Evolutionary conservation across 2,888 invertebrate genomes (phyloP).

Genomic region (Lasioglossum calceatum): DNA sequence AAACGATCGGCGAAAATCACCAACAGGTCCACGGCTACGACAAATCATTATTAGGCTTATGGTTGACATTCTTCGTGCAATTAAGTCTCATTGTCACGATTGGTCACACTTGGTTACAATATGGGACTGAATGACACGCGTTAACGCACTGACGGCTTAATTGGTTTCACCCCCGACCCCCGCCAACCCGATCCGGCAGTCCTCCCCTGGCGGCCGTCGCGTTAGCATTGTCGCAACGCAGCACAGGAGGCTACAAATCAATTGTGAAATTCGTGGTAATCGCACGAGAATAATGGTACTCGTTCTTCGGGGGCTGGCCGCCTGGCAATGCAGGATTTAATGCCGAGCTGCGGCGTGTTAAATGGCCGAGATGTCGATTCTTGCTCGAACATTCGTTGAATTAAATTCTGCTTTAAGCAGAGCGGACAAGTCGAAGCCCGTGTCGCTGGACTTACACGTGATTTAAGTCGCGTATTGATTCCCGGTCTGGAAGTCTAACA

Average conservation of each 20-base stretch:
- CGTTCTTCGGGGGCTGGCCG: constrained; percentile 43
- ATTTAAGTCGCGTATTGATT: neutral
- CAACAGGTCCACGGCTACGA: constrained; percentile 14
- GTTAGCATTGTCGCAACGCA: constrained; percentile 52
- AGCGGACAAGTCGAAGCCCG: neutral
- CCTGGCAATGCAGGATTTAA: constrained; percentile 27
- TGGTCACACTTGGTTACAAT: constrained; percentile 74
- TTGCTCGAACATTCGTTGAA: neutral
- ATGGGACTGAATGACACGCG: constrained; percentile 74
- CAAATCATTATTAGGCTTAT: constrained; percentile 57
- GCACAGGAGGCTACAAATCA: constrained; percentile 65
- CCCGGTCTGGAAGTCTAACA: neutral
- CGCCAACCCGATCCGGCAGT: constrained; percentile 14
- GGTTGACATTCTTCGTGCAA: constrained; percentile 67
- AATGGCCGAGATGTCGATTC: constrained; percentile 13
- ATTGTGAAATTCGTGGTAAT: constrained; percentile 65
- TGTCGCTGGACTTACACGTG: neutral
- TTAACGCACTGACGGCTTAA: constrained; percentile 76
- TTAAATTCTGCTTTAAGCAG: neutral
- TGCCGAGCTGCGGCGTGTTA: constrained; percentile 14
- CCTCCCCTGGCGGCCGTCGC: constrained; percentile 13
- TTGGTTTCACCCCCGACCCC: constrained; percentile 61
- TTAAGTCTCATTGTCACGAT: constrained; percentile 72
- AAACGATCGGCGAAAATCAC: neutral
- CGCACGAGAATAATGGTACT: constrained; percentile 53